Evolutionary conservation across 2,888 invertebrate genomes (phyloP).

Genomic region (Campopleginae sp.): DNA sequence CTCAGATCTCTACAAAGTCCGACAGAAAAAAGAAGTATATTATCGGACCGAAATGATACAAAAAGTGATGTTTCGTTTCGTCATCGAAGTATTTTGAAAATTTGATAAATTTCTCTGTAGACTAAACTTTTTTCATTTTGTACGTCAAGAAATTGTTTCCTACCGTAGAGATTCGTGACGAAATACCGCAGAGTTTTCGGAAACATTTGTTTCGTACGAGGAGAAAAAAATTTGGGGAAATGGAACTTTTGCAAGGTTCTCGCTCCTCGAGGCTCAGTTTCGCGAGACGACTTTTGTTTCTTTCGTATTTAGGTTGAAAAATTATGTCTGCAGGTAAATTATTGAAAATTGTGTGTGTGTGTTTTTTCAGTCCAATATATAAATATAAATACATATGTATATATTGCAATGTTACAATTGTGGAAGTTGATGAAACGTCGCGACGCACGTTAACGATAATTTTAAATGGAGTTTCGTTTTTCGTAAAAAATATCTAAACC

Average conservation of each 20-base stretch:
- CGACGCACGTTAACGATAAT: constrained; percentile 36
- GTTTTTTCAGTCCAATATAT: constrained; percentile 5
- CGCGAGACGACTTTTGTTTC: background rate
- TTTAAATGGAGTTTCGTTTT: constrained; percentile 17
- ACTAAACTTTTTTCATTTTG: background rate
- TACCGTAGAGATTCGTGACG: background rate
- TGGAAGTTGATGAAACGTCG: constrained; percentile 45
- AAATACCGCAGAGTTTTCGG: background rate
- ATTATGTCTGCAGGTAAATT: background rate
- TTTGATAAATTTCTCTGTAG: background rate
- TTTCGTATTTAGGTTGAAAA: background rate
- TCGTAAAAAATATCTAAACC: background rate
- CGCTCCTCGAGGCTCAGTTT: background rate
- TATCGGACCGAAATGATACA: background rate
- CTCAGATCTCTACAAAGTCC: no score
- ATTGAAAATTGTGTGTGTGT: background rate
- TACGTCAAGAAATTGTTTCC: background rate
- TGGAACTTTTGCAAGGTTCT: background rate
- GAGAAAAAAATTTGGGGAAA: background rate
- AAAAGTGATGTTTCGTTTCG: no score
- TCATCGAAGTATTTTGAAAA: background rate
- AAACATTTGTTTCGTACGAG: background rate
- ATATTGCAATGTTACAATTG: constrained; percentile 14
- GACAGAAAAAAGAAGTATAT: background rate
- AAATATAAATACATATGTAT: constrained; percentile 3